Base-by-base conservation (phyloP, 2,888 invertebrate species). In the Zaprionus bogoriensis region DNA sequence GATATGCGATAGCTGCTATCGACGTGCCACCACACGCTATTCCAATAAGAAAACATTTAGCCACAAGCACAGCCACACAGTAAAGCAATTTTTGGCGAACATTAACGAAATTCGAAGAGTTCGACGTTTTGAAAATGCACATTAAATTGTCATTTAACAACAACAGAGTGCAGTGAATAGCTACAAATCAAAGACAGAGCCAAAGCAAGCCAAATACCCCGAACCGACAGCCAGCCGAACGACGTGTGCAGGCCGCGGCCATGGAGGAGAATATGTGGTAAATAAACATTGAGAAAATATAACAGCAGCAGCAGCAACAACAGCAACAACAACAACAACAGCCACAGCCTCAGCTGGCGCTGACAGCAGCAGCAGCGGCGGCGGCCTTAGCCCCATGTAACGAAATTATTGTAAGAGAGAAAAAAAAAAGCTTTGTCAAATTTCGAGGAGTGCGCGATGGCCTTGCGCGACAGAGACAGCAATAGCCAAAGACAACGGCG, bases 181-280 rank as follows among this genome's bases (percentile, higher is more conserved):
- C 22, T 22, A 17, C 17, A 22, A 27, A 20, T 42, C 30, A 57
- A 6, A 12, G 27, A 38, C 36, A 30, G 14, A 41, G 12, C 20
- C 10, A 48, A 62, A 25, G 27, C 14, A 38, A 25, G 36, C 45
- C 7, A 27, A 46, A 22, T 7, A 23, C 36, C 9, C 17, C 30
- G 12, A 22, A 58, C 23, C 53, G 44, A 47, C 39, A 53, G 51
- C 9, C 67, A 53, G 30, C 41, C 39, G 45, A 39, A 14, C 58
- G 54, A 63, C 54, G 52, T 62, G 23, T 46, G 48, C 50, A 54
- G 45, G 30, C 57, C 55, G 60, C 55, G 48, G 54, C 64, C 67
- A 90, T 90, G 90, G 90, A 90, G 79, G 89, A 90, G 62, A 90
- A 89, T 88, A 87, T 89, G 74, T 90, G 90, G 90, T 90, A 87